These are phyloP conservation scores for Macroteleia sp. DNA, from an alignment of 2,888 invertebrate species.

Conservation along the genomic window DNA sequence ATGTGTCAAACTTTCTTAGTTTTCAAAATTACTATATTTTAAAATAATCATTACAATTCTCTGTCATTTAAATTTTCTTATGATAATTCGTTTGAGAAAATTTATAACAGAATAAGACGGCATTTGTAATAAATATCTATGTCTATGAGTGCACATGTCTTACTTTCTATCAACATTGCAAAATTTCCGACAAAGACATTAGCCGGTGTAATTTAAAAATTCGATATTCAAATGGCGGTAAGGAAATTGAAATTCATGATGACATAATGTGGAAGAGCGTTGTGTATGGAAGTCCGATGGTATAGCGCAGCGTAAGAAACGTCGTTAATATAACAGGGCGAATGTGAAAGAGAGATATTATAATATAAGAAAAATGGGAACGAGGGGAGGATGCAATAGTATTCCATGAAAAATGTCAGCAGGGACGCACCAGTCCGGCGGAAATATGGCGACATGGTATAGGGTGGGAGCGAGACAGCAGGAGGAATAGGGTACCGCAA, in stretches of 20 bases:
- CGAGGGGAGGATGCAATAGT: constrained; percentile 46
- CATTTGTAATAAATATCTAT: constrained; percentile 1
- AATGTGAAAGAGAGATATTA: constrained; percentile 64
- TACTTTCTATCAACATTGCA: constrained; percentile 1
- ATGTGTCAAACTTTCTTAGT: too few species aligned
- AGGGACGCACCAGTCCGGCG: constrained; percentile 42
- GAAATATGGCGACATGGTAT: constrained; percentile 49
- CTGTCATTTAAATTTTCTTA: too few species aligned
- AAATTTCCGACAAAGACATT: constrained; percentile 33
- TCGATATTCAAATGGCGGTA: constrained; percentile 33
- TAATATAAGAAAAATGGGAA: constrained; percentile 67
- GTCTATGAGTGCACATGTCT: neutral
- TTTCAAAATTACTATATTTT: too few species aligned
- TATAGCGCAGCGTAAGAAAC: constrained; percentile 25
- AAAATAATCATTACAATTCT: too few species aligned
- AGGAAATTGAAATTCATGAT: constrained; percentile 56
- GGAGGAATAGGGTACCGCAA: too few species aligned
- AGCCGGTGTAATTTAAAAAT: constrained; percentile 32
- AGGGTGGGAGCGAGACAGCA: too few species aligned
- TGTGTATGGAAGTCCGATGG: constrained; percentile 27
- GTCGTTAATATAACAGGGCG: constrained; percentile 55
- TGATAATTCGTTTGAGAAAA: too few species aligned
- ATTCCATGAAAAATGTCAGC: constrained; percentile 72
- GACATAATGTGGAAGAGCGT: constrained; percentile 35
- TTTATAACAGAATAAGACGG: too few species aligned